A percentile compares a stretch with the other conserved stretches of the same genome.
phyloP scores from a whole-genome alignment of 2,888 invertebrate species.

The Hypolimnas misippus region DNA sequence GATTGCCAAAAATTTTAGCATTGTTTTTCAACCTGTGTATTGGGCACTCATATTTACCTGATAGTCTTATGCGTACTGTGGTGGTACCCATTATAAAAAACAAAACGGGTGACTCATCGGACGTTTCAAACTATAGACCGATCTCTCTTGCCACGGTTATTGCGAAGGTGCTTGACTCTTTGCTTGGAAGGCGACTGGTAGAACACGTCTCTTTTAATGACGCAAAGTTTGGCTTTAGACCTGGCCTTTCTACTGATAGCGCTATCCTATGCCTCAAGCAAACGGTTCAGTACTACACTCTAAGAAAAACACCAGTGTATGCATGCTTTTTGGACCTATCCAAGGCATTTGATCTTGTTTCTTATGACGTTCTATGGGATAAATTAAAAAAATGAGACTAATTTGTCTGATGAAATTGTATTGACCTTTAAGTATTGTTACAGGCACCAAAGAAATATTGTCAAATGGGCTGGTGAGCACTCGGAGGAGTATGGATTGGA shows the following conservation, averaged over 20 bases:
- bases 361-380: too few relatives aligned
- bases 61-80: constrained; percentile 30
- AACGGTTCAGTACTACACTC: constrained; percentile 35
- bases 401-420: constrained; percentile 19
- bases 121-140: constrained; percentile 40
- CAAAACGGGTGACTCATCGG: constrained; percentile 38
- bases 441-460: constrained; percentile 35
- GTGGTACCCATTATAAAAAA: constrained; percentile 43
- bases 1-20: constrained; percentile 33
- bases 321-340: too few relatives aligned
- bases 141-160: constrained; percentile 42
- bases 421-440: constrained; percentile 41
- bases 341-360: too few relatives aligned
- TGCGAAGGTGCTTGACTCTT: constrained; percentile 40
- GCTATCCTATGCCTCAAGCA: constrained; percentile 34
- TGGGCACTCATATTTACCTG: constrained; percentile 32
- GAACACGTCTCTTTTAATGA: neutral
- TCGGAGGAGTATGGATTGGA: constrained; percentile 26
- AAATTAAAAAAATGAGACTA: constrained; percentile 28
- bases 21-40: constrained; percentile 39
- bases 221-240: constrained; percentile 27
- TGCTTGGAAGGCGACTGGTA: constrained; percentile 25
- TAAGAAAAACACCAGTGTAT: too few relatives aligned
- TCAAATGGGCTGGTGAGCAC: constrained; percentile 35
- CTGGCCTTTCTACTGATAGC: constrained; percentile 32